Evolutionary conservation across 2,797 vertebrate genomes (phyloP).

Genomic region (Oreochromis grahami): DNA sequence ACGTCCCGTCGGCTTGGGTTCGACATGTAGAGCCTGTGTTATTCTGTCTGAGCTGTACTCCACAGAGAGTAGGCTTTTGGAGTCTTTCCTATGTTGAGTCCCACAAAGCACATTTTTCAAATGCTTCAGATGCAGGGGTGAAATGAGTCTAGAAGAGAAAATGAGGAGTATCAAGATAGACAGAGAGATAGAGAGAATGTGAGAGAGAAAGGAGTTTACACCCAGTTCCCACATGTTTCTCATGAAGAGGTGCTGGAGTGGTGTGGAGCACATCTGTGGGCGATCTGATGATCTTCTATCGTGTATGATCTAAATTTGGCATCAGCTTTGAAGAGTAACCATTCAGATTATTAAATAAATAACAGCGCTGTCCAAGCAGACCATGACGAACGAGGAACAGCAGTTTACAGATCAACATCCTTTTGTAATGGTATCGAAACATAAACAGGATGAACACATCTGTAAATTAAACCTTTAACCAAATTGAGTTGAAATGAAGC

Average conservation of each 20-base stretch:
- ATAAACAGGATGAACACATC: not conserved
- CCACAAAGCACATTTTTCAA: slow-evolving; percentile 62
- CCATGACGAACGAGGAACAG: not conserved
- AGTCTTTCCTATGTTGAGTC: slow-evolving; percentile 41
- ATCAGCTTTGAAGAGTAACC: not conserved
- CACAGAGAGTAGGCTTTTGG: slow-evolving; percentile 18
- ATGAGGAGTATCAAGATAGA: not conserved
- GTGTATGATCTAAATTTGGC: not conserved
- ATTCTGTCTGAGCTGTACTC: slow-evolving; percentile 33
- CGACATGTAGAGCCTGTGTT: slow-evolving; percentile 4
- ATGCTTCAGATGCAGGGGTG: slow-evolving; percentile 46
- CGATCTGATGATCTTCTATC: not conserved
- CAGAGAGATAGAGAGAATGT: not conserved
- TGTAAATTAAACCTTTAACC: not conserved
- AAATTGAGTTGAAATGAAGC: not conserved
- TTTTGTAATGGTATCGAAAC: not conserved
- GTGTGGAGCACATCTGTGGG: slow-evolving; percentile 21
- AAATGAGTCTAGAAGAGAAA: slow-evolving; percentile 43
- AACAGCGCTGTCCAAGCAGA: not conserved
- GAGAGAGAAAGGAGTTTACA: not conserved
- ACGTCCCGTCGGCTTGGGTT: not conserved
- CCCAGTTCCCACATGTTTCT: slow-evolving; percentile 43
- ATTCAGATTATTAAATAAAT: not conserved
- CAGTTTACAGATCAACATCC: not conserved
- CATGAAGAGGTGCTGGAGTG: slow-evolving; percentile 10